Percentiles rank a stretch among this genome's conserved stretches.
Conservation (phyloP, 2,113 vertebrate genomes). For the Sturnus vulgaris region DNA sequence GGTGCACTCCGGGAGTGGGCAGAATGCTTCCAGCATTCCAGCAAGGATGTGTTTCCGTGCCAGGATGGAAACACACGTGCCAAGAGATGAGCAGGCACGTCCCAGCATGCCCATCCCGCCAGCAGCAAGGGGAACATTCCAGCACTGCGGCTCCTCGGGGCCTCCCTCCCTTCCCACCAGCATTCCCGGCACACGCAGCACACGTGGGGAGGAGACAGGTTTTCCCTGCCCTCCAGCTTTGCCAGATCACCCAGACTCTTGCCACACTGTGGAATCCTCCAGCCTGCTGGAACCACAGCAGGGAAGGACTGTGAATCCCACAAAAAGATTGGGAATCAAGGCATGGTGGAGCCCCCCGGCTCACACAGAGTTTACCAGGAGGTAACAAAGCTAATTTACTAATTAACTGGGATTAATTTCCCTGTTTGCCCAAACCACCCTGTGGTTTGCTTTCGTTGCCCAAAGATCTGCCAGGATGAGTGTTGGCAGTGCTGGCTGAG, state of each 20-base stretch:
- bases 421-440: not conserved
- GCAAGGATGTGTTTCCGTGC: not conserved
- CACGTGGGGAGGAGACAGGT: not conserved
- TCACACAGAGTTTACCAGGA: not conserved
- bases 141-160: not conserved
- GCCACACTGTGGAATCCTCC: not conserved
- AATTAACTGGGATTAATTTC: constrained; percentile 32
- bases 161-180: not conserved
- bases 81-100: not conserved
- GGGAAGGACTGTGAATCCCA: not conserved
- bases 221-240: constrained; percentile 13
- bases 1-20: not conserved
- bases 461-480: not conserved
- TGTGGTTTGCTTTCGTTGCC: not conserved
- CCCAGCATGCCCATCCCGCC: not conserved
- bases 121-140: not conserved
- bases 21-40: not conserved
- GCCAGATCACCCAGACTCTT: not conserved
- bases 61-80: not conserved
- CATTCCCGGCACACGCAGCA: not conserved
- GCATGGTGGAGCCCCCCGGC: rapidly evolving
- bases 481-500: not conserved
- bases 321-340: not conserved
- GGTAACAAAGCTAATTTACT: constrained; percentile 20
- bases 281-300: rapidly evolving